Conservation (phyloP, 2,888 invertebrate genomes). For the Acrobasis consociella region DNA sequence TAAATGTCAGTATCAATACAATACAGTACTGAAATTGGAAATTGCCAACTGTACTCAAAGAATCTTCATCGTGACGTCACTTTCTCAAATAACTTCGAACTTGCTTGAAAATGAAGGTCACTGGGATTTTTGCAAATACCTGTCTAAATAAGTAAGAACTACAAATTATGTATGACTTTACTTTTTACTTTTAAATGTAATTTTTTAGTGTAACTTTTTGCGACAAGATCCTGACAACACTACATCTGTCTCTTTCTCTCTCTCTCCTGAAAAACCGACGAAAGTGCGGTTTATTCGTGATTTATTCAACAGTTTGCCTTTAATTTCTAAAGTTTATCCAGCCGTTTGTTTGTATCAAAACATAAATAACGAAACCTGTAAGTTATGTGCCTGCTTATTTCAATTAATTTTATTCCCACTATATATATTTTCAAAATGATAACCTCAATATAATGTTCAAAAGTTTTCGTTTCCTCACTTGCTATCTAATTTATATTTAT, state of each 20-base stretch:
- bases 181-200: too few species aligned
- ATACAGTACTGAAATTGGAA: too few species aligned
- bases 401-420: not conserved
- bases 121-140: too few species aligned
- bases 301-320: conserved; percentile 31
- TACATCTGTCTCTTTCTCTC: conserved; percentile 36
- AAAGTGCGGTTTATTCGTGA: conserved; percentile 40
- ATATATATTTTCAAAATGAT: not conserved
- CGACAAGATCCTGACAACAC: not conserved
- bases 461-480: not conserved
- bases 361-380: not conserved
- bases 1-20: too few species aligned
- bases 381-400: not conserved
- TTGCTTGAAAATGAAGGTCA: too few species aligned
- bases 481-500: too few species aligned
- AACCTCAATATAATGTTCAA: not conserved
- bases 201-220: too few species aligned
- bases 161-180: too few species aligned
- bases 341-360: not conserved
- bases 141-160: too few species aligned
- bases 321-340: conserved; percentile 1
- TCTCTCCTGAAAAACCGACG: conserved; percentile 40
- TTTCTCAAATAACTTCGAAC: too few species aligned
- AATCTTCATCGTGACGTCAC: too few species aligned
- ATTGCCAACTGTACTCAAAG: too few species aligned